Evolutionary conservation across 2,888 invertebrate genomes (phyloP).

Genomic region (Noctua fimbriata): DNA sequence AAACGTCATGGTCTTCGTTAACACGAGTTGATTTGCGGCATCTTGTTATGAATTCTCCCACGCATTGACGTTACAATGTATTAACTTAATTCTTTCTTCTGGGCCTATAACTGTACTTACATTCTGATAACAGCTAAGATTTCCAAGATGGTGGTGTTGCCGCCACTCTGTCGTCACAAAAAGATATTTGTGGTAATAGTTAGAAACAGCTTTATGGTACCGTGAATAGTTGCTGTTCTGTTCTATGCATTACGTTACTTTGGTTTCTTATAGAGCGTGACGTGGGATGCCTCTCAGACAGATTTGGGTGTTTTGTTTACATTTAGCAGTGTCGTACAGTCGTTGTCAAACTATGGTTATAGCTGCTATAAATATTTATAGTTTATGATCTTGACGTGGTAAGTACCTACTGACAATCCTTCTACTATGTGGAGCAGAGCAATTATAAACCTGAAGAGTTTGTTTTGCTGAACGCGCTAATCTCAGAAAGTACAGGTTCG

Average conservation of each 20-base stretch:
- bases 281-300: neutral
- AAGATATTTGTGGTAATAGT: neutral
- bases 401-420: too few relatives aligned
- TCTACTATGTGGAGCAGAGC: too few relatives aligned
- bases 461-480: too few relatives aligned
- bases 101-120: neutral
- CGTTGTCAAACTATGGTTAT: neutral
- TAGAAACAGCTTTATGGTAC: neutral
- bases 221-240: neutral
- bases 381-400: neutral
- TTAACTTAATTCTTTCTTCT: neutral
- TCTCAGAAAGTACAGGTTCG: too few relatives aligned
- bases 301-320: neutral
- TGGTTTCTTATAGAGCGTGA: neutral
- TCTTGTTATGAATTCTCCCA: neutral
- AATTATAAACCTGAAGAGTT: too few relatives aligned
- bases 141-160: neutral
- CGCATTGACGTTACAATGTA: neutral
- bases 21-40: neutral
- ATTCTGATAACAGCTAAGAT: neutral
- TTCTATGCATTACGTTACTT: neutral
- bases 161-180: too few relatives aligned
- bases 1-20: constrained; percentile 4
- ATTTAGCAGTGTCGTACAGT: neutral
- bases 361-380: neutral